Conservation (phyloP, 2,113 vertebrate species). For the Tiliqua scincoides region DNA sequence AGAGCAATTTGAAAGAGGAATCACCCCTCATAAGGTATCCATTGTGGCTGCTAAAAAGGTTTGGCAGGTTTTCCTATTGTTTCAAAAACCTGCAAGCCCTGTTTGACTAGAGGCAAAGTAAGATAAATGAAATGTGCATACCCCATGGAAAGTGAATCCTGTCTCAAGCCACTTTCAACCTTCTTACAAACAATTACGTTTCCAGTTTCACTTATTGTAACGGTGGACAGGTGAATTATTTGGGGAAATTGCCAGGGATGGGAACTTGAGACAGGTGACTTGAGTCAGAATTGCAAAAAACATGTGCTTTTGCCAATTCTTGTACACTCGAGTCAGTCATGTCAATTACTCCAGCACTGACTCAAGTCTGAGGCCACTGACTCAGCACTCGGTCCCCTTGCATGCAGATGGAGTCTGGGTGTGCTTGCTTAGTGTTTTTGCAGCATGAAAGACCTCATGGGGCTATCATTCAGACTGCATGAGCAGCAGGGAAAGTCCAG, state of each 20-base stretch:
- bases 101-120: neutral
- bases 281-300: too few relatives aligned
- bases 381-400: too few relatives aligned
- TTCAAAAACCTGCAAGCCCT: neutral
- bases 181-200: neutral
- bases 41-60: neutral
- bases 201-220: neutral
- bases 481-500: too few relatives aligned
- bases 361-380: too few relatives aligned
- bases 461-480: too few relatives aligned
- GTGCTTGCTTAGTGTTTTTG: too few relatives aligned
- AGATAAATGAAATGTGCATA: neutral
- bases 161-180: neutral
- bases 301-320: too few relatives aligned
- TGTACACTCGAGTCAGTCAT: too few relatives aligned
- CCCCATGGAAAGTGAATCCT: neutral
- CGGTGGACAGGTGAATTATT: neutral
- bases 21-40: neutral
- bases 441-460: too few relatives aligned
- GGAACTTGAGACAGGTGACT: too few relatives aligned
- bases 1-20: neutral
- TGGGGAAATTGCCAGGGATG: neutral
- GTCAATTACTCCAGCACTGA: too few relatives aligned
- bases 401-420: too few relatives aligned
- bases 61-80: neutral